Conservation (phyloP, 1,140 invertebrate species). For the Tetranychus cinnabarinus region DNA sequence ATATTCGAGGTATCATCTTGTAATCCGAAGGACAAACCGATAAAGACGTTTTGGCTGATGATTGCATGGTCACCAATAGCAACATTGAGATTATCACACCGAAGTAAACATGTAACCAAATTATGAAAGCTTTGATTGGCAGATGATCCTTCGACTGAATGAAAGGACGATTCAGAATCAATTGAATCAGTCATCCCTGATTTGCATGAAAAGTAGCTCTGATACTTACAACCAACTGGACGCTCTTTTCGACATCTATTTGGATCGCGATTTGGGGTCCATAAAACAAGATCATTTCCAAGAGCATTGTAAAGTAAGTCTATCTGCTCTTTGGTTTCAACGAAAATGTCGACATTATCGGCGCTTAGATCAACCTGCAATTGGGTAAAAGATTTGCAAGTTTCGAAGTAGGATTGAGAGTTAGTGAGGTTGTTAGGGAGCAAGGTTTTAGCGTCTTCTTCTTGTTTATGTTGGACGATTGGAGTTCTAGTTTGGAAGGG, state of each 20-base stretch:
- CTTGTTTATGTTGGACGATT: conserved; percentile 1
- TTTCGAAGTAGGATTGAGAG: conserved; percentile 1
- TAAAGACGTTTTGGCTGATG: conserved; percentile 1
- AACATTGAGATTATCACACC: not conserved
- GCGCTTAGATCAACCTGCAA: conserved; percentile 5
- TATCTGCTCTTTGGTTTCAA: conserved; percentile 7
- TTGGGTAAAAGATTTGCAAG: not conserved
- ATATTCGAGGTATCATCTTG: not conserved
- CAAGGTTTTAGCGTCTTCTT: conserved; percentile 6
- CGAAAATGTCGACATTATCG: conserved; percentile 4
- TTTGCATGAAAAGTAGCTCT: conserved; percentile 2
- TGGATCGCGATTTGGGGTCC: conserved; percentile 2
- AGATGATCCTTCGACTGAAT: conserved; percentile 1
- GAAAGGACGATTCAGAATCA: conserved; percentile 6
- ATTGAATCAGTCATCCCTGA: not conserved
- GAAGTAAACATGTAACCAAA: not conserved
- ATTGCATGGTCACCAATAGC: not conserved
- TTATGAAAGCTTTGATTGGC: not conserved
- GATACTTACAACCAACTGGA: not conserved
- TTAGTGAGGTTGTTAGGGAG: conserved; percentile 9
- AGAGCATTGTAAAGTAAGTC: conserved; percentile 13
- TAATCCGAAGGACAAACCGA: conserved; percentile 6
- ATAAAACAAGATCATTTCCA: conserved; percentile 10
- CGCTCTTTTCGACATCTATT: not conserved
- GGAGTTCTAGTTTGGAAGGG: conserved; percentile 9